Base-by-base conservation (phyloP, 1,140 invertebrate genomes). In the Brachionus manjavacas region DNA sequence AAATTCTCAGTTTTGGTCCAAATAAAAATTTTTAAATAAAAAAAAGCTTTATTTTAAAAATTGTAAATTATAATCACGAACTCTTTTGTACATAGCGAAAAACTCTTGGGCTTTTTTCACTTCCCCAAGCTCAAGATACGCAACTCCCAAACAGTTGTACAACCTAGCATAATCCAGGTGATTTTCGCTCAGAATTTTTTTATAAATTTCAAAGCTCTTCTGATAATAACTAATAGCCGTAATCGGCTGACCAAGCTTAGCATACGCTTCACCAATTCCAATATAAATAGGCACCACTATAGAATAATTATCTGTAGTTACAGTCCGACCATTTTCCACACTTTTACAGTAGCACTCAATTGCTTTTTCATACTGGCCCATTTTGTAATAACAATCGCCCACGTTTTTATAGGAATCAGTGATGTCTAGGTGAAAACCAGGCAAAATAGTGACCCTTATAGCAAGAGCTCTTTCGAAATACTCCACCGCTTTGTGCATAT, bases 51-150 rank as follows among this genome's bases (percentile, higher is more conserved):
- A 60, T 60, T 60, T 3, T 25, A 60, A 60, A 60, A 60, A 60
- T 23, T 60, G 52, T 41, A 72, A 39, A 72, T 72, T 72, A 43
- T 39, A 72, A 41, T 72, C 68, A 39, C 68, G 28, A 20, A 72
- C 16, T 72, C 68, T 28, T 72, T 72, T 72, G 39, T 72, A 72
- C 68, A 72, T 41, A 2, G 68, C 68, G 46, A 72, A 72, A 72
- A 72, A 72, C n/a, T 49, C 43, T 78, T 52, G 74, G 12, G 74
- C 74, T 78, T 31, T 78, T 25, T 49, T 52, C 7, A 52, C 43
- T 35, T 78, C 74, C 6, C 46, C 74, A 46, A 78, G 20, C 31
- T 78, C 23, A 4, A 52, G 49, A 78, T 78, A 78, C 3, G 46
- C 74, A 9, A 31, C 74, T n/a, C 43, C 74, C 14, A 52, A n/a